Evolutionary conservation across 1,140 invertebrate genomes (phyloP), one percentile per base, ranked within the genome.

Genomic region (Leptinotarsa texana): DNA sequence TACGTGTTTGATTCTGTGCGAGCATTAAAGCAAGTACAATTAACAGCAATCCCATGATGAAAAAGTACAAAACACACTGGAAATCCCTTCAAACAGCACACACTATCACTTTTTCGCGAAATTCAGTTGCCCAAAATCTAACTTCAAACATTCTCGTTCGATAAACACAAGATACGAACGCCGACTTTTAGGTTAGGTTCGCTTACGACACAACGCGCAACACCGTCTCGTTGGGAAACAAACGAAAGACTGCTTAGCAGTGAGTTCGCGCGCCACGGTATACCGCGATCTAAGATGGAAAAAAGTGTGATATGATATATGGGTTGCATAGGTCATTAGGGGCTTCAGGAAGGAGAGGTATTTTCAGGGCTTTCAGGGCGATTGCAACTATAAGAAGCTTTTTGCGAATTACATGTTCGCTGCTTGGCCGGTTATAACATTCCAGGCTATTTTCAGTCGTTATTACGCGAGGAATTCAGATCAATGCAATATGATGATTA

Each of bases 281-380:
- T 18, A 57, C 51, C 17, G 51, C 21, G 69, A 71, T 71, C 69
- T 62, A 69, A 69, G 69, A 71, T 71, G 49, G 49, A 51, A 71
- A 71, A 49, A 70, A 57, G 51, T 18, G 51, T 47, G 69, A 71
- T 69, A 48, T 71, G 69, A 71, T 71, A 62, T 71, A 73, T 65
- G 61, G 71, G 71, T 73, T 73, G 71, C 71, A 73, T 73, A 73
- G 62, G 51, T 33, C 24, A 65, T 73, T 65, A 65, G 71, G 71
- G 61, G 71, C 71, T n/a, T 65, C 27, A 47, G 51, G 33, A 42
- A 63, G 70, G 71, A 42, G 71, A 24, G 71, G 62, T 48, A 47
- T 63, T 65, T 72, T 63, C 33, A 65, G 62, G 51, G 71, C 71
- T 63, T 48, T 73, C 63, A 73, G 11, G 22, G 17, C 51, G 61